Evolutionary conservation across 2,888 invertebrate genomes (phyloP), one percentile per base, ranked within the genome.

Genomic region (Sinotaia quadrata): DNA sequence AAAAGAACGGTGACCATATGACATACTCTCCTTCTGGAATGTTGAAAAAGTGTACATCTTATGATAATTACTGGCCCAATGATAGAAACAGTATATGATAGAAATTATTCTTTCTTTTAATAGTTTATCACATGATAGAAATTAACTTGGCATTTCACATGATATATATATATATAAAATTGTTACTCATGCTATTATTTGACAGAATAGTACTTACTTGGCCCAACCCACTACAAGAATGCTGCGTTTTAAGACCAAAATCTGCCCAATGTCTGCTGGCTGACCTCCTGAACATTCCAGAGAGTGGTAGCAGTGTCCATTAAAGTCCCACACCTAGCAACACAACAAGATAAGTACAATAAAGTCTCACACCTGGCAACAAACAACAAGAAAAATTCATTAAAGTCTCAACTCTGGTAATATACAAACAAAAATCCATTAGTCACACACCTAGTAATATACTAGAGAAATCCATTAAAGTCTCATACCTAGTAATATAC

Each of bases 301-400:
- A 10, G 78, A 82, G 75, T 88, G 87, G 73, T 84, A 86, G 74
- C 87, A 86, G 73, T 88, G 86, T 7, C 88, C 88, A 74, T 88
- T 88, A 67, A 87, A 87, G 73, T 88, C 88, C 88, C 88, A 88
- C 24, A 88, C 84, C 87, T 88, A 72, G 4, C 70, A 34, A 52
- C 29, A 51, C 12, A 59, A 37, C n/a, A 18, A 29, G 47, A 18
- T 29, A n/a, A n/a, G n/a, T n/a, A n/a, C n/a, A n/a, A n/a, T n/a
- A n/a, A n/a, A n/a, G n/a, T n/a, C n/a, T n/a, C n/a, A n/a, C n/a
- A n/a, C n/a, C n/a, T n/a, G n/a, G n/a, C n/a, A n/a, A n/a, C n/a
- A n/a, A n/a, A n/a, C n/a, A n/a, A n/a, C n/a, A n/a, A n/a, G n/a
- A n/a, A n/a, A n/a, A n/a, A n/a, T n/a, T n/a, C n/a, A n/a, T n/a